These are phyloP conservation scores for Sussaba pulchella DNA, from an alignment of 2,888 invertebrate species.

Conservation along the genomic window DNA sequence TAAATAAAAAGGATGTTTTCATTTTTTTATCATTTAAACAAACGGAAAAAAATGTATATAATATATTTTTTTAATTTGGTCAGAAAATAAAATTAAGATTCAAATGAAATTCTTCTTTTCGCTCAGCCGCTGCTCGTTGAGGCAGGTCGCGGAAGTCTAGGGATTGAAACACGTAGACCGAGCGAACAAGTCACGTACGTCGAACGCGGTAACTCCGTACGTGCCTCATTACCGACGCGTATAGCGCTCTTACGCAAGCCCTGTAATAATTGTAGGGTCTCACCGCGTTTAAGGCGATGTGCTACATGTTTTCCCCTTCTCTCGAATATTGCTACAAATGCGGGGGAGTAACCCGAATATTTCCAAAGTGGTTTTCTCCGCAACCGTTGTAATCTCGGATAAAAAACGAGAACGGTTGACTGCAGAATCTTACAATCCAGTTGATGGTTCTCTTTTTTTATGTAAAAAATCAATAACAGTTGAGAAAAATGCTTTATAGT, in stretches of 20 bases:
- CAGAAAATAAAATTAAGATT: background rate
- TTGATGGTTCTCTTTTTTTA: too few relatives aligned
- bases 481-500: too few relatives aligned
- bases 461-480: too few relatives aligned
- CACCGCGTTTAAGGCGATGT: background rate
- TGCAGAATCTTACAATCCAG: too few relatives aligned
- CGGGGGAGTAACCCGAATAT: too few relatives aligned
- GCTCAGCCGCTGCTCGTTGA: background rate
- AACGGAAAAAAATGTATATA: background rate
- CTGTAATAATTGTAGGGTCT: constrained; percentile 6
- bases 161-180: constrained; percentile 32
- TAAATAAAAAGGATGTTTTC: too few relatives aligned
- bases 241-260: constrained; percentile 1
- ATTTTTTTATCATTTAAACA: background rate
- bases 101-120: background rate
- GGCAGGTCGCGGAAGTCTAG: constrained; percentile 44
- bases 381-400: too few relatives aligned
- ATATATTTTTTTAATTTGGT: too few relatives aligned
- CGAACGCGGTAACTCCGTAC: constrained; percentile 37
- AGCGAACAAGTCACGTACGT: constrained; percentile 57
- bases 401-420: too few relatives aligned
- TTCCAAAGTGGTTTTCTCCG: too few relatives aligned
- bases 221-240: constrained; percentile 56
- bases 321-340: too few relatives aligned
- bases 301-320: too few relatives aligned